Evolutionary conservation across 2,797 vertebrate genomes (phyloP), one percentile per base, ranked within the genome.

Genomic region (Myotis findleyi): DNA sequence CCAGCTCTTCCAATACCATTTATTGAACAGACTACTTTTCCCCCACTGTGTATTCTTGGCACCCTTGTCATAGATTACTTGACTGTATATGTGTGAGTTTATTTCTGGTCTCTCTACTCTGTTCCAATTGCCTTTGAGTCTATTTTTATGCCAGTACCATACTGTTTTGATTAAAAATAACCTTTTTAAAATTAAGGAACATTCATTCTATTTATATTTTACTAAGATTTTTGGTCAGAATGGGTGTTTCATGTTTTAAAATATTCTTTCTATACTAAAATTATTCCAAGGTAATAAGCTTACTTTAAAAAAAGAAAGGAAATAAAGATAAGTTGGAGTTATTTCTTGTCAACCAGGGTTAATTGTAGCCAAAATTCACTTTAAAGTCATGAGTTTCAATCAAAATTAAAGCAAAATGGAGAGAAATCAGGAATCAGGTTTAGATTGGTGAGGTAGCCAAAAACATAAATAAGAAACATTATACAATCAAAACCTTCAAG

Each of bases 291-390:
- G 44, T 90, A 20, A 68, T 64, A n/a, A 81, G 6, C 6, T 91
- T 86, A 62, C 41, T 87, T 87, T 57, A 10, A 18, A 9, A 68
- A 92, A 76, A 57, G 10, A 87, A 72, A 76, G 16, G 11, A 80
- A 81, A 59, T 9, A 83, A 36, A 83, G 92, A 27, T 27, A 30
- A 72, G 25, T 23, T 64, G 10, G 49, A 66, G 64, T 53, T 51
- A 81, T 93, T 81, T 55, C 47, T 85, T 81, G 59, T 55, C 13
- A 62, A 23, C 17, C 57, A 86, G 59, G 33, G 64, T 44, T 81
- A 81, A 27, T 44, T 80, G 7, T 80, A 81, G 33, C 80, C 51
- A 83, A 82, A 93, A 93, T 81, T 64, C n/a, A 49, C 69, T 91
- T 47, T 41, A 55, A 76, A 87, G 2, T 76, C 41, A 75, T 44